Conservation (phyloP, 2,113 vertebrate species). For the Eonycteris spelaea region DNA sequence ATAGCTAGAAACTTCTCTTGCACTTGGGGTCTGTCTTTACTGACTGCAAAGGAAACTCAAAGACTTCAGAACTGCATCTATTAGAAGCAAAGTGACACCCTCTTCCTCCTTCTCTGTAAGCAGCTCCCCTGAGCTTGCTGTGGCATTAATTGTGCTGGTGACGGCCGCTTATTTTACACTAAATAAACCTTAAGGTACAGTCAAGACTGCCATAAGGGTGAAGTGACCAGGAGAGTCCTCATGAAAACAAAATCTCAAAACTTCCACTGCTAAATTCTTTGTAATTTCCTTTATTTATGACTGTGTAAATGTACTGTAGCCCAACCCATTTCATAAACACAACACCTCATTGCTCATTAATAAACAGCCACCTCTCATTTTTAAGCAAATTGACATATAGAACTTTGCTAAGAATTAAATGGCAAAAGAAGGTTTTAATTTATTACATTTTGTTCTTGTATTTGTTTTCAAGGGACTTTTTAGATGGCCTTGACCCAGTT, state of each 20-base stretch:
- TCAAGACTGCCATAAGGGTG: slow-evolving; percentile 59
- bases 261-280: slow-evolving; percentile 49
- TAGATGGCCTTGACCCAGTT: neutral
- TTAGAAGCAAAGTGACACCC: neutral
- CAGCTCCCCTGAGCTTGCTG: slow-evolving; percentile 30
- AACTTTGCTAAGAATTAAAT: neutral
- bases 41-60: neutral
- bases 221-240: slow-evolving; percentile 43
- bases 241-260: slow-evolving; percentile 57
- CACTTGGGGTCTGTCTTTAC: neutral
- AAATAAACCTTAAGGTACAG: slow-evolving; percentile 44
- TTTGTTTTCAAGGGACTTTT: neutral
- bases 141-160: neutral
- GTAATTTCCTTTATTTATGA: slow-evolving; percentile 61
- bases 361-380: slow-evolving; percentile 12
- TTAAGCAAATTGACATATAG: neutral
- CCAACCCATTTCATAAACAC: slow-evolving; percentile 61
- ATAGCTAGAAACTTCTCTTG: neutral
- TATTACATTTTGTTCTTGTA: neutral
- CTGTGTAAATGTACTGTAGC: slow-evolving; percentile 45
- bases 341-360: slow-evolving; percentile 5
- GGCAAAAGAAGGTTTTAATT: neutral
- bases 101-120: neutral
- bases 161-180: slow-evolving; percentile 29
- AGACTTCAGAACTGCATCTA: neutral